Conservation (phyloP, 2,888 invertebrate species). For the Meteorus colon region DNA sequence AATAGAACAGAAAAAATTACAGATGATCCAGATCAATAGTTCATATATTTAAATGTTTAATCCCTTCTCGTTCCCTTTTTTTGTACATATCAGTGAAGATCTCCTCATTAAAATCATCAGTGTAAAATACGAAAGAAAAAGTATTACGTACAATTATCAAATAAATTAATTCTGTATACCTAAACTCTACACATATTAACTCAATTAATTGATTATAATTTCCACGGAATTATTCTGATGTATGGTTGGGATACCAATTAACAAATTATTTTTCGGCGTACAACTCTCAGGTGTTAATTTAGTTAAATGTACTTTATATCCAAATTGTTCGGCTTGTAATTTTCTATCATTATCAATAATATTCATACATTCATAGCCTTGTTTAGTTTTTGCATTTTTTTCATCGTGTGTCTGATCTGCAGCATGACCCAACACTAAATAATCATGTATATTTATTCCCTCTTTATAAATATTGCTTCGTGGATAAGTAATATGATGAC, state of each 20-base stretch:
- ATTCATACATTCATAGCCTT: slow-evolving; percentile 91
- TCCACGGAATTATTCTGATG: background rate
- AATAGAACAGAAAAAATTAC: slow-evolving; percentile 23
- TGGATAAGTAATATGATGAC: slow-evolving; percentile 88
- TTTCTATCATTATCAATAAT: slow-evolving; percentile 91
- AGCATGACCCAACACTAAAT: slow-evolving; percentile 88
- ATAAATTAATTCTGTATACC: background rate
- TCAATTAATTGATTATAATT: background rate
- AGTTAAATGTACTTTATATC: slow-evolving; percentile 84
- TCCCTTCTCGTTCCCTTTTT: slow-evolving; percentile 41
- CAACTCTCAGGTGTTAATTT: slow-evolving; percentile 87
- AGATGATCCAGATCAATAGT: slow-evolving; percentile 54
- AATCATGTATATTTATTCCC: slow-evolving; percentile 77
- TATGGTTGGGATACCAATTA: slow-evolving; percentile 78
- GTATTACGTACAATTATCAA: slow-evolving; percentile 4
- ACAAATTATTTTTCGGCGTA: slow-evolving; percentile 93
- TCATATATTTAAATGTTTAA: slow-evolving; percentile 56
- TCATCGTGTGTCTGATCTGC: slow-evolving; percentile 92
- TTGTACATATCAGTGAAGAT: slow-evolving; percentile 54
- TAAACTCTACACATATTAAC: background rate
- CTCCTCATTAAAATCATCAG: slow-evolving; percentile 46
- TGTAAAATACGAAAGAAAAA: slow-evolving; percentile 13
- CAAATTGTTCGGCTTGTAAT: slow-evolving; percentile 82
- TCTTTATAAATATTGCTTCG: slow-evolving; percentile 80
- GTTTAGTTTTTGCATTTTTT: slow-evolving; percentile 80